Evolutionary conservation across 2,888 invertebrate species (phyloP).

Genomic region (Kuschelorhynchus macadamiae): DNA sequence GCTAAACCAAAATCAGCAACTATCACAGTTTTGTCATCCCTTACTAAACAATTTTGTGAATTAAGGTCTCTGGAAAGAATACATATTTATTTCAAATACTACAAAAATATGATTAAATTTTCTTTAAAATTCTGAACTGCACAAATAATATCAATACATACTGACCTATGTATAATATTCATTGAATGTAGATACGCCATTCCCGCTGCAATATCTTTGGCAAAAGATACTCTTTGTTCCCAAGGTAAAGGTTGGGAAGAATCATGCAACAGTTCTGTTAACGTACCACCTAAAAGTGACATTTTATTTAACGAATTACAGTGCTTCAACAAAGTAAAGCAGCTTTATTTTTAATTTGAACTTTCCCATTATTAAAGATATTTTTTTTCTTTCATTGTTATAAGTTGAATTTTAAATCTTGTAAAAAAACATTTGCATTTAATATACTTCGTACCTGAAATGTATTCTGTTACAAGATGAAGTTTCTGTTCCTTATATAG

Average conservation of each 20-base stretch:
- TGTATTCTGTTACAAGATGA: conserved; percentile 93
- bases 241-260: conserved; percentile 79
- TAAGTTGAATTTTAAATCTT: background rate
- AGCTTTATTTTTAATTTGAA: no score
- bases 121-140: no score
- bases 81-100: no score
- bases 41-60: conserved; percentile 93
- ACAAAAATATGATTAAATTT: no score
- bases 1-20: conserved; percentile 97
- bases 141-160: no score
- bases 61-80: conserved; percentile 82
- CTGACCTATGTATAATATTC: conserved; percentile 86
- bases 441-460: conserved; percentile 70
- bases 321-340: no score
- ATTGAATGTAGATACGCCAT: conserved; percentile 95
- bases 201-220: conserved; percentile 92
- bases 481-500: conserved; percentile 92
- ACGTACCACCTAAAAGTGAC: conserved; percentile 79
- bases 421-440: background rate
- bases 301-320: no score
- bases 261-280: conserved; percentile 88
- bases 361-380: no score
- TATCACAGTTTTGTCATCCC: conserved; percentile 86
- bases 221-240: conserved; percentile 86
- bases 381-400: no score